Conservation (phyloP, 2,797 vertebrate species). For the Apogon talboti region DNA sequence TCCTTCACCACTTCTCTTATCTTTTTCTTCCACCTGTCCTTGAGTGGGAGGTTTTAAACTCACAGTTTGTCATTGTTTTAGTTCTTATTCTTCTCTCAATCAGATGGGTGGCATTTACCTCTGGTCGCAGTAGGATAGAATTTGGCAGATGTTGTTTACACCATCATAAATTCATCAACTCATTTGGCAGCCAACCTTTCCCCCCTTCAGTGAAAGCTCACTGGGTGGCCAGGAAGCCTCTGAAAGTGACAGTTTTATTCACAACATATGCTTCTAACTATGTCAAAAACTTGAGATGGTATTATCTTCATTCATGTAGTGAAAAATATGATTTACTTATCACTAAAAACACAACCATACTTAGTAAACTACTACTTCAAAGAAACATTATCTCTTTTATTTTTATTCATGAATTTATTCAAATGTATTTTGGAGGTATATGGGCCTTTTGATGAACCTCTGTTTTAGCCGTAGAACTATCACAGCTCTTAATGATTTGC, state of each 20-base stretch:
- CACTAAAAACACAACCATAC: neutral
- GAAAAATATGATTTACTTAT: neutral
- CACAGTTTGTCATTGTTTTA: constrained; percentile 28
- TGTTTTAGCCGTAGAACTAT: too few species aligned
- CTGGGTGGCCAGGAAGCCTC: constrained; percentile 12
- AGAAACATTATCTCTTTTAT: neutral
- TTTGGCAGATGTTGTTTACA: constrained; percentile 60
- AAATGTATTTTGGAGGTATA: too few species aligned
- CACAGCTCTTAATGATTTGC: too few species aligned
- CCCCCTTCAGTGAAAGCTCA: constrained; percentile 10
- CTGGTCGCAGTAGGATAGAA: constrained; percentile 33
- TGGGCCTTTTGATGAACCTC: too few species aligned
- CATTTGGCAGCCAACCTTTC: constrained; percentile 36
- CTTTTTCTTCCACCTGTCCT: constrained; percentile 24
- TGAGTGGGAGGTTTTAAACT: constrained; percentile 48
- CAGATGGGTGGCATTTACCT: constrained; percentile 37
- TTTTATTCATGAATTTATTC: too few species aligned
- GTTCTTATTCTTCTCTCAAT: constrained; percentile 17
- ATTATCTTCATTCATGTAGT: neutral
- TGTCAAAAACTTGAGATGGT: constrained; percentile 6
- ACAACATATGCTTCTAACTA: constrained; percentile 1
- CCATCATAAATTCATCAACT: constrained; percentile 43
- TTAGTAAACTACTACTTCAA: neutral
- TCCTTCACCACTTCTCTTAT: constrained; percentile 15
- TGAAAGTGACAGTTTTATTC: constrained; percentile 12